Percentiles rank a stretch among this genome's conserved stretches.
These are phyloP conservation scores for Puntigrus tetrazona DNA, from an alignment of 2,113 vertebrate genomes.

Conservation along the genomic window DNA sequence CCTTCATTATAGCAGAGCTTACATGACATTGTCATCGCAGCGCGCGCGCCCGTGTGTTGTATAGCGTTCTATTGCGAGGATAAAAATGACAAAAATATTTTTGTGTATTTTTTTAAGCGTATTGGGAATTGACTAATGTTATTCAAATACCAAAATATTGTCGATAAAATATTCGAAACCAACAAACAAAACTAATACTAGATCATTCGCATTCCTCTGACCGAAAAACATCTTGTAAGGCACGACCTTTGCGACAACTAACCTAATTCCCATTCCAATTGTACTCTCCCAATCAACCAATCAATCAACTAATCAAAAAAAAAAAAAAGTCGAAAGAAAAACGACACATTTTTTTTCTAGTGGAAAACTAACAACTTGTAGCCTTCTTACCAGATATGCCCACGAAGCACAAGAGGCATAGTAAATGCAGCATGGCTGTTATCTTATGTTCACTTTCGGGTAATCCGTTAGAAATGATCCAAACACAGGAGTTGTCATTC, in stretches of 20 bases:
- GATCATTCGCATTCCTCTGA: background rate
- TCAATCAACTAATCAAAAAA: background rate
- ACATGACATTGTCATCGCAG: background rate
- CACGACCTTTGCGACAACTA: background rate
- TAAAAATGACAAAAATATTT: background rate
- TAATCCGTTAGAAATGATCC: constrained; percentile 29
- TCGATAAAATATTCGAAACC: background rate
- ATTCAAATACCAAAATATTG: background rate
- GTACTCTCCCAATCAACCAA: background rate
- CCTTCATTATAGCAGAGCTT: too few relatives aligned
- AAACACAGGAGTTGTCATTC: constrained; percentile 55
- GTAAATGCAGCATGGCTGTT: constrained; percentile 62
- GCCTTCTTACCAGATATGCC: constrained; percentile 66
- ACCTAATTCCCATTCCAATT: background rate
- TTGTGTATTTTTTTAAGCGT: background rate
- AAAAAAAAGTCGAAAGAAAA: background rate
- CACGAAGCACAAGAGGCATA: constrained; percentile 61
- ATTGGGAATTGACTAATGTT: background rate
- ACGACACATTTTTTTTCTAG: background rate
- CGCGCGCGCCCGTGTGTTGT: background rate
- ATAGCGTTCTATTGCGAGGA: background rate
- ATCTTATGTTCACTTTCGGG: constrained; percentile 44
- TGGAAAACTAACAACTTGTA: background rate
- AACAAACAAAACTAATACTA: background rate
- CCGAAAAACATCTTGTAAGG: background rate